Evolutionary conservation across 1,140 invertebrate species (phyloP).

Genomic region (Pseudomyrmex sp.): DNA sequence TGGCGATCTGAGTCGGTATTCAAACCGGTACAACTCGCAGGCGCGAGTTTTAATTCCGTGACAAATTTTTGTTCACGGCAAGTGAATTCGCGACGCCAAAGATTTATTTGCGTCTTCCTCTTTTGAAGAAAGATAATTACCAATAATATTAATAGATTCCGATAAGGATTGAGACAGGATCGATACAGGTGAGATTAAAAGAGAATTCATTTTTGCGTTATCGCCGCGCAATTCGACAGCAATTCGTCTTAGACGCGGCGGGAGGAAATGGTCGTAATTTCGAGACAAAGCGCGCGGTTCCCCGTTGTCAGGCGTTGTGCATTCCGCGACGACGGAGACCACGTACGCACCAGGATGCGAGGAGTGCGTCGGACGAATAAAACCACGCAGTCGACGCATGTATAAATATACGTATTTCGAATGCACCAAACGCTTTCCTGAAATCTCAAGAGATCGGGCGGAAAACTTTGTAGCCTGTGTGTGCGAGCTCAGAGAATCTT

Average conservation of each 20-base stretch:
- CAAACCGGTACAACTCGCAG: neutral
- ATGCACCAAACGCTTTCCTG: slow-evolving; percentile 69
- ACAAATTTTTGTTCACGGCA: neutral
- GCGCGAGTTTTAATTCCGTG: neutral
- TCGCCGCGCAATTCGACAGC: neutral
- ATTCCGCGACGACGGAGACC: neutral
- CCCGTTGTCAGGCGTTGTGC: neutral
- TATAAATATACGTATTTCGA: slow-evolving; percentile 58
- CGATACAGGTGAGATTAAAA: neutral
- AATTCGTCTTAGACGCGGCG: neutral
- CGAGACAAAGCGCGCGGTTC: neutral
- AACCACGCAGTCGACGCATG: slow-evolving; percentile 1
- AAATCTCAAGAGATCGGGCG: slow-evolving; percentile 75
- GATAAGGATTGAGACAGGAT: too few species aligned
- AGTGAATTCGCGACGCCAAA: too few species aligned
- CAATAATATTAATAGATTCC: too few species aligned
- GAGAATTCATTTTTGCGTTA: neutral
- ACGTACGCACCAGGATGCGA: neutral
- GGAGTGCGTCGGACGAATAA: slow-evolving; percentile 14
- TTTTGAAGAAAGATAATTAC: too few species aligned
- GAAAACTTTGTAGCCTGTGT: slow-evolving; percentile 74
- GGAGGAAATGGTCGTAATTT: slow-evolving; percentile 44
- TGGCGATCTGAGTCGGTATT: neutral
- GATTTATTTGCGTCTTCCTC: too few species aligned
- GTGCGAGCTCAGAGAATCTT: slow-evolving; percentile 57